Conservation (phyloP, 2,888 invertebrate genomes). For the Trachelus iudaicus region DNA sequence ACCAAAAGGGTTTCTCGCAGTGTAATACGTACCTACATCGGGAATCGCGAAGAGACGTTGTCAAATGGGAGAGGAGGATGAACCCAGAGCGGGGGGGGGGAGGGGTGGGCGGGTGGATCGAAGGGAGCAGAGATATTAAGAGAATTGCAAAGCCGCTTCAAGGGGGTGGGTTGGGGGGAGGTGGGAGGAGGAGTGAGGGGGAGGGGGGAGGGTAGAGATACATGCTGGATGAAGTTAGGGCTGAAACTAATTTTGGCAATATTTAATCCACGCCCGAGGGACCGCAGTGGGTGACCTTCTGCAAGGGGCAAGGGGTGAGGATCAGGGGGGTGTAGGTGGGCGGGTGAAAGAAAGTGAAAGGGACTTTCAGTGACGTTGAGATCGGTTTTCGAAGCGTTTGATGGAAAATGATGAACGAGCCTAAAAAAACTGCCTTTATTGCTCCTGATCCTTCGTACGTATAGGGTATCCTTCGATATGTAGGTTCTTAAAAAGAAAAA, state of each 20-base stretch:
- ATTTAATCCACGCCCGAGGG: conserved; percentile 47
- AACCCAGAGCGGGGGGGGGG: fast-evolving
- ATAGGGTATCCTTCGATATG: not conserved
- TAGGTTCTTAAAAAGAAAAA: too few relatives aligned
- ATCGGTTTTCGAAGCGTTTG: conserved; percentile 39
- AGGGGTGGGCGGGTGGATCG: not conserved
- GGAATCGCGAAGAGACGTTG: not conserved
- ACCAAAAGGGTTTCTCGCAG: not conserved
- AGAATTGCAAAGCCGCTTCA: not conserved
- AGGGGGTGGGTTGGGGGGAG: too few relatives aligned
- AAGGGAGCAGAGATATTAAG: not conserved
- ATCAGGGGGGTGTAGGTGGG: conserved; percentile 24
- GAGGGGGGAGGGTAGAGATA: not conserved
- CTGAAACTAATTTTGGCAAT: conserved; percentile 51
- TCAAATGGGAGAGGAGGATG: not conserved
- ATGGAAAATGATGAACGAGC: conserved; percentile 60
- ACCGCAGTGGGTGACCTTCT: conserved; percentile 24
- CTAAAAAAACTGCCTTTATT: conserved; percentile 43
- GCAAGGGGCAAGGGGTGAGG: not conserved
- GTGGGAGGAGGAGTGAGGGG: too few relatives aligned
- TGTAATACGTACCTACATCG: not conserved
- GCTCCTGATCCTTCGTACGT: conserved; percentile 18
- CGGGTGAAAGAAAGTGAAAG: conserved; percentile 32
- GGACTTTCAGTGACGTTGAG: not conserved
- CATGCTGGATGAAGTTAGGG: not conserved